Evolutionary conservation across 2,797 vertebrate genomes (phyloP).

Genomic region (Pampus argenteus): DNA sequence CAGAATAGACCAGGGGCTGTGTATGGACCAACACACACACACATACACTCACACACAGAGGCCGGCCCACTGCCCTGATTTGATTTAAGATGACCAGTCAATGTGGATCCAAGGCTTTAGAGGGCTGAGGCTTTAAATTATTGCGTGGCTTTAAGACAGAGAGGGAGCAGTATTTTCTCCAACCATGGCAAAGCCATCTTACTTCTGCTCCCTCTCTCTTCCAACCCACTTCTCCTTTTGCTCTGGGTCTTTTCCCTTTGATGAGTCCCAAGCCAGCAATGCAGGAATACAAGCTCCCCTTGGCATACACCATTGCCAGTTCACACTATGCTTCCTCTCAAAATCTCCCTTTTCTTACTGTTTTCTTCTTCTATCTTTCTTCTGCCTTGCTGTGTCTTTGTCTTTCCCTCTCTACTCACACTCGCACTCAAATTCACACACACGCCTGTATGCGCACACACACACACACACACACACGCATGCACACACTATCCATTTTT

Average conservation of each 20-base stretch:
- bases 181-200: slow-evolving; percentile 54
- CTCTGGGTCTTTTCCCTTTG: slow-evolving; percentile 37
- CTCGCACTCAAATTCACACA: slow-evolving; percentile 29
- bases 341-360: slow-evolving; percentile 17
- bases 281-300: slow-evolving; percentile 28
- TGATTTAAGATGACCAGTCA: slow-evolving; percentile 86
- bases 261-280: slow-evolving; percentile 32
- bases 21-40: slow-evolving; percentile 51
- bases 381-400: slow-evolving; percentile 48
- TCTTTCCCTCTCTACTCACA: slow-evolving; percentile 22
- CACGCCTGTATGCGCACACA: slow-evolving; percentile 32
- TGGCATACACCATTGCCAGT: slow-evolving; percentile 40
- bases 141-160: slow-evolving; percentile 79
- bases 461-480: slow-evolving; percentile 20
- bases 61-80: slow-evolving; percentile 75
- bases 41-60: slow-evolving; percentile 48
- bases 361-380: slow-evolving; percentile 1
- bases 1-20: slow-evolving; percentile 72
- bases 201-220: slow-evolving; percentile 38
- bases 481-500: slow-evolving; percentile 76
- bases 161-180: slow-evolving; percentile 71
- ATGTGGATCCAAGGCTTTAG: slow-evolving; percentile 82
- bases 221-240: slow-evolving; percentile 18
- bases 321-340: slow-evolving; percentile 22
- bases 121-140: slow-evolving; percentile 80